Conservation (phyloP, 2,797 vertebrate species). For the Phalloptychus januarius region DNA sequence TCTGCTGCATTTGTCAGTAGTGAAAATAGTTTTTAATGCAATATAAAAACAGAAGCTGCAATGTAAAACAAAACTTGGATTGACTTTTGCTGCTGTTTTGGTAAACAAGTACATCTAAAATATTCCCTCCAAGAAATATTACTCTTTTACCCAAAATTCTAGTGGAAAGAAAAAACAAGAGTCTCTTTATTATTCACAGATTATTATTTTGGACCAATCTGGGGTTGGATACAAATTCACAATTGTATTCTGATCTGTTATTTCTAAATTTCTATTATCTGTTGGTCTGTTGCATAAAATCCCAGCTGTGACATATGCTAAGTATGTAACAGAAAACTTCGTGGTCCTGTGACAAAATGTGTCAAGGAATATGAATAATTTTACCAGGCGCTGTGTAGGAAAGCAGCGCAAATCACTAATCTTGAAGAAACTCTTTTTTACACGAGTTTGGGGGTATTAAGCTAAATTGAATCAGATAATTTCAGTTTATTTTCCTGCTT, state of each 20-base stretch:
- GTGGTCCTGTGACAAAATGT: not conserved
- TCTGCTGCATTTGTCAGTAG: not conserved
- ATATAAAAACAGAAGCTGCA: conserved; percentile 2
- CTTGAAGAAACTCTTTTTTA: not conserved
- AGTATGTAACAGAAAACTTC: not conserved
- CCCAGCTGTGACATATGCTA: not conserved
- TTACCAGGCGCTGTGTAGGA: not conserved
- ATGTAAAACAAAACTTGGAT: not conserved
- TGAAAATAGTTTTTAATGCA: not conserved
- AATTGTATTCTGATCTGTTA: no score
- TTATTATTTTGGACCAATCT: no score
- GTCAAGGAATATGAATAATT: not conserved
- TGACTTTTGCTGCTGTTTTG: not conserved
- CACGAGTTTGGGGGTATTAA: not conserved
- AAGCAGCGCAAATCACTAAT: not conserved
- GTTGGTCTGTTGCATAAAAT: not conserved
- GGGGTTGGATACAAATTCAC: no score
- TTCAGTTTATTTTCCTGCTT: not conserved
- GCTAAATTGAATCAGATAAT: not conserved
- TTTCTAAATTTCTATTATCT: no score
- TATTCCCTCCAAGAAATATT: no score
- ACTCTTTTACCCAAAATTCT: no score
- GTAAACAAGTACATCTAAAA: not conserved
- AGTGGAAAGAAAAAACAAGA: no score
- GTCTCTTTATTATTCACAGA: no score